Evolutionary conservation across 2,113 vertebrate genomes (phyloP).

Genomic region (Notarius lentiginosus): DNA sequence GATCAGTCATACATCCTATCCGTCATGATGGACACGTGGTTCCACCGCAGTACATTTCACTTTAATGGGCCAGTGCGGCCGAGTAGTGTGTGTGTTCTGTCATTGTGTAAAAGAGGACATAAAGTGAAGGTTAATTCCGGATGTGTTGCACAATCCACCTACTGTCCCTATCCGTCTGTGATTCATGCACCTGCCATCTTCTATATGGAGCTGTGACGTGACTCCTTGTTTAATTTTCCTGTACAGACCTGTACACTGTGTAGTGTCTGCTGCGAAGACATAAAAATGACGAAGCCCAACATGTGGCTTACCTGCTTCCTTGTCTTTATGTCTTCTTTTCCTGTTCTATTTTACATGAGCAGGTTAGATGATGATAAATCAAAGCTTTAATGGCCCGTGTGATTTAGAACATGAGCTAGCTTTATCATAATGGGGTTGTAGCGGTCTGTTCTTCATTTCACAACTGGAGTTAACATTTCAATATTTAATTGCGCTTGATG

Average conservation of each 20-base stretch:
- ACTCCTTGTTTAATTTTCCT: slow-evolving; percentile 2
- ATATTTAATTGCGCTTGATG: background rate
- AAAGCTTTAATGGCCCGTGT: background rate
- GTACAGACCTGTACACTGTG: background rate
- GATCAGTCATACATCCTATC: background rate
- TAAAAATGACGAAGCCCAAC: background rate
- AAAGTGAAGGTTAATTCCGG: slow-evolving; percentile 41
- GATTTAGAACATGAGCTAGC: background rate
- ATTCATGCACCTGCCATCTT: background rate
- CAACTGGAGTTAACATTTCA: no score
- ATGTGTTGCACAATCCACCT: background rate
- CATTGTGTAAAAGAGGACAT: slow-evolving; percentile 12
- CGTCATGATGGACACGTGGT: background rate
- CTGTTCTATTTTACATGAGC: background rate
- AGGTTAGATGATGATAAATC: background rate
- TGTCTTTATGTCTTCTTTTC: background rate
- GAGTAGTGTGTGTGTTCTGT: background rate
- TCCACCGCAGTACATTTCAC: background rate
- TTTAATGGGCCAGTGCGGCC: slow-evolving; percentile 8
- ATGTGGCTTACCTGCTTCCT: background rate
- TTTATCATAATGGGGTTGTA: background rate
- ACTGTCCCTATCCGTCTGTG: background rate
- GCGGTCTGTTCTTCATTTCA: background rate
- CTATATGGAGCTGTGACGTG: background rate
- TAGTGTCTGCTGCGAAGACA: background rate